Conservation (phyloP, 2,113 vertebrate genomes). For the Mesocricetus auratus region DNA sequence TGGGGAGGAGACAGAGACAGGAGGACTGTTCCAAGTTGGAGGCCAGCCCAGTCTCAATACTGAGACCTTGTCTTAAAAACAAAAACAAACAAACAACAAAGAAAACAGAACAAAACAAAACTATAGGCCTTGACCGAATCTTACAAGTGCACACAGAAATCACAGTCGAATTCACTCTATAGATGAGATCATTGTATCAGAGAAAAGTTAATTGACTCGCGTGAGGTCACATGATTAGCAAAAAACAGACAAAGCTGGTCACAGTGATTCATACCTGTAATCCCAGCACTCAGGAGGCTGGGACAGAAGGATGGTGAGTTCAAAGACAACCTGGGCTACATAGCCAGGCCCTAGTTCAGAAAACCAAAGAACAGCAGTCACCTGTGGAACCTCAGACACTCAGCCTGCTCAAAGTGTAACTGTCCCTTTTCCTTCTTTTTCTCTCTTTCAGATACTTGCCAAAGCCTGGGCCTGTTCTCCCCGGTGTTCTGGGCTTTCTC, state of each 20-base stretch:
- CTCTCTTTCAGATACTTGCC: background rate
- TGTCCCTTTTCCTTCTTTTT: background rate
- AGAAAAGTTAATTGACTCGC: background rate
- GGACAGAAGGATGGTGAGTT: background rate
- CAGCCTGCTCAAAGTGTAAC: background rate
- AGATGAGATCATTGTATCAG: conserved; percentile 18
- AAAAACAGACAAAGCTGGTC: background rate
- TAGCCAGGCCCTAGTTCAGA: background rate
- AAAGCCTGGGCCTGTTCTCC: background rate
- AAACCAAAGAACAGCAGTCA: background rate
- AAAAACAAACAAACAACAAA: background rate
- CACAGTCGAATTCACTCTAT: background rate
- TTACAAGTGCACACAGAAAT: background rate
- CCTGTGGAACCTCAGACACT: background rate
- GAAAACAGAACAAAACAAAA: background rate
- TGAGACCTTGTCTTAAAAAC: background rate
- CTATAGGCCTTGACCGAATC: background rate
- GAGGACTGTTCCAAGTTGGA: background rate
- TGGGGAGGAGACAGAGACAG: background rate
- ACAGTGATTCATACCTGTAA: background rate
- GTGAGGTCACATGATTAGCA: background rate
- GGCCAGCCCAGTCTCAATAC: background rate
- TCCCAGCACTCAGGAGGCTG: background rate
- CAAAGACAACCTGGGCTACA: background rate
- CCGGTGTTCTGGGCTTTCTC: background rate